phyloP scores from a whole-genome alignment of 2,113 vertebrate species.

The Myodes glareolus region DNA sequence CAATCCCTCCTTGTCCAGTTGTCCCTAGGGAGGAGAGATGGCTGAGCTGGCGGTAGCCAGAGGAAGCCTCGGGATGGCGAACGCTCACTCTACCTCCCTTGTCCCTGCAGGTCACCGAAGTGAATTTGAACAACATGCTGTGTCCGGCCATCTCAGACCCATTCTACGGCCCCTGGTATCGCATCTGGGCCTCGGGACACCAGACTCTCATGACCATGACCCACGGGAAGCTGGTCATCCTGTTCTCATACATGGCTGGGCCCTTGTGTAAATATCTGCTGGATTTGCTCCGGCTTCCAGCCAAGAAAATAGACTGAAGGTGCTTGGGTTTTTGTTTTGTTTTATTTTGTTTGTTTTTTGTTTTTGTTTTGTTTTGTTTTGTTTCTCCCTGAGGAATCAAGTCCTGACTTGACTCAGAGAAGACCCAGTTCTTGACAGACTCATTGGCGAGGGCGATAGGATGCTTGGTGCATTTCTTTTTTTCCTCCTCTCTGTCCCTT shows the following conservation, averaged over 20 bases:
- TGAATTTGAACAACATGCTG: slow-evolving; percentile 99
- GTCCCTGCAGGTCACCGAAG: slow-evolving; percentile 93
- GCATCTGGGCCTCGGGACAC: slow-evolving; percentile 96
- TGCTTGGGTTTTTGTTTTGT: slow-evolving; percentile 43
- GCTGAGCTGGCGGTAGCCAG: slow-evolving; percentile 79
- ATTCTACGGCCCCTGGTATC: slow-evolving; percentile 98
- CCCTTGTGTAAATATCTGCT: slow-evolving; percentile 88
- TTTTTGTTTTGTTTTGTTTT: background rate
- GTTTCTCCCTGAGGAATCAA: slow-evolving; percentile 61
- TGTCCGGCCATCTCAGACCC: slow-evolving; percentile 98
- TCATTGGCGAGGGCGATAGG: slow-evolving; percentile 69
- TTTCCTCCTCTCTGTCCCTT: slow-evolving; percentile 27
- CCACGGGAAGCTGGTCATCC: slow-evolving; percentile 95
- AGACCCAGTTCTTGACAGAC: slow-evolving; percentile 71
- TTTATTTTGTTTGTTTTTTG: background rate
- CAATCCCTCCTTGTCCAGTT: slow-evolving; percentile 77
- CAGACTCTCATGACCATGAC: slow-evolving; percentile 96
- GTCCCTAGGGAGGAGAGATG: slow-evolving; percentile 67
- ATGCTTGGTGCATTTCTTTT: slow-evolving; percentile 55
- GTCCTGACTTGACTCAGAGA: slow-evolving; percentile 67
- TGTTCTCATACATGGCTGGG: slow-evolving; percentile 89
- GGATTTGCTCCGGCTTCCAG: slow-evolving; percentile 90
- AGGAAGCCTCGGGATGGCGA: slow-evolving; percentile 76
- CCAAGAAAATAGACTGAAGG: slow-evolving; percentile 95
- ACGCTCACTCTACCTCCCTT: slow-evolving; percentile 79